phyloP scores from a whole-genome alignment of 2,113 vertebrate genomes.

The Epinephelus moara region DNA sequence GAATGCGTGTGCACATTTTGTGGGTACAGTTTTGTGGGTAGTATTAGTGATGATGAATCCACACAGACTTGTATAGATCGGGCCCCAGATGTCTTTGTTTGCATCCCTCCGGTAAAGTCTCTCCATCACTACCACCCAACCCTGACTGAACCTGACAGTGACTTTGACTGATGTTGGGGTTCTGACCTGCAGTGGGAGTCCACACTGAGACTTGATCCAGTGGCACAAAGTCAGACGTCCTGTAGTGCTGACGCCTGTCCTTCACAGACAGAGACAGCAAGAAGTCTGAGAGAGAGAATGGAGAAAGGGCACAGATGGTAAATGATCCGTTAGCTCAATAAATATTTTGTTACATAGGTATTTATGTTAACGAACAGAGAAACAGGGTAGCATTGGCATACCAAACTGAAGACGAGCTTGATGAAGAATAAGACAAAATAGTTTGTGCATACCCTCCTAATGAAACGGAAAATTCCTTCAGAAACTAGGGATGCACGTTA shows the following conservation, averaged over 20 bases:
- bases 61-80: no score
- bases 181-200: constrained; percentile 80
- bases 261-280: constrained; percentile 84
- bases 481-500: no score
- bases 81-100: background rate
- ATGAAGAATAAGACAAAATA: background rate
- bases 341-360: background rate
- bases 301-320: background rate
- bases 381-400: background rate
- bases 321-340: background rate
- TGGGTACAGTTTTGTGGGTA: no score
- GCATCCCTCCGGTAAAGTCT: background rate
- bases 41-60: no score
- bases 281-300: constrained; percentile 70
- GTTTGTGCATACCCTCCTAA: background rate
- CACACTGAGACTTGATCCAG: constrained; percentile 87
- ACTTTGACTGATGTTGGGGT: constrained; percentile 23
- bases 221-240: constrained; percentile 79
- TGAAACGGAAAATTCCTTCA: background rate
- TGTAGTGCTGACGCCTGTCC: constrained; percentile 85
- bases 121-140: background rate
- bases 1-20: no score
- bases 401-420: background rate
- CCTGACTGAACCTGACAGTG: background rate
- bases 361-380: background rate